Evolutionary conservation across 2,888 invertebrate genomes (phyloP).

Genomic region (Acheta domesticus): DNA sequence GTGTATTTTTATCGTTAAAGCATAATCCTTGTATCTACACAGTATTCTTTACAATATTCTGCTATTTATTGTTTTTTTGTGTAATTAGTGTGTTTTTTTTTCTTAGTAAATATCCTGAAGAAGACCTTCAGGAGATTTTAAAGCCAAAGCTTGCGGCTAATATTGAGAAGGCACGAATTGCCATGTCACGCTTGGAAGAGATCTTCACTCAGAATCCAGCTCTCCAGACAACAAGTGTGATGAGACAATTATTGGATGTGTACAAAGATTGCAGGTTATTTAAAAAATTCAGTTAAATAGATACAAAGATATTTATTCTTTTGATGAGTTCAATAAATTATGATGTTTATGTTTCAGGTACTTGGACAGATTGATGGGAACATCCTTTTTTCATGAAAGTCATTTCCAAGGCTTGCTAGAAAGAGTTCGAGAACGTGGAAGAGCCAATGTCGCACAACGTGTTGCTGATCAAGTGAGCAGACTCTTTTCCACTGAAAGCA

Average conservation of each 20-base stretch:
- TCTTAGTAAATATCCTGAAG: conserved; percentile 30
- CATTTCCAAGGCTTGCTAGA: conserved; percentile 74
- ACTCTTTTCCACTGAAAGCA: conserved; percentile 34
- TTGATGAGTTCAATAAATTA: too few species aligned
- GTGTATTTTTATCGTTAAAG: too few species aligned
- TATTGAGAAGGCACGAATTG: conserved; percentile 71
- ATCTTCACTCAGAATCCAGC: conserved; percentile 74
- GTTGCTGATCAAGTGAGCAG: conserved; percentile 69
- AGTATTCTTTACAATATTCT: too few species aligned
- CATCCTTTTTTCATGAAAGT: conserved; percentile 79
- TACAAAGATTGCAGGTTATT: conserved; percentile 72
- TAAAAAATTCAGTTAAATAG: neutral
- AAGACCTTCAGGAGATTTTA: conserved; percentile 46
- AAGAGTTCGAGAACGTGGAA: conserved; percentile 70
- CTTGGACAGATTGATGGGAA: conserved; percentile 80
- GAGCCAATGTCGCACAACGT: conserved; percentile 62
- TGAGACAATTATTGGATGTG: conserved; percentile 73
- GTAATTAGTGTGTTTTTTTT: neutral
- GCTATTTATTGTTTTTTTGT: too few species aligned
- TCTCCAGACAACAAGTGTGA: conserved; percentile 68
- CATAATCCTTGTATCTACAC: too few species aligned
- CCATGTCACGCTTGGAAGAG: conserved; percentile 71
- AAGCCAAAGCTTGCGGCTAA: conserved; percentile 66
- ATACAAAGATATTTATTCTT: neutral
- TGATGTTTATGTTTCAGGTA: conserved; percentile 51